phyloP scores from a whole-genome alignment of 1,140 invertebrate genomes.

The Planococcus citri region DNA sequence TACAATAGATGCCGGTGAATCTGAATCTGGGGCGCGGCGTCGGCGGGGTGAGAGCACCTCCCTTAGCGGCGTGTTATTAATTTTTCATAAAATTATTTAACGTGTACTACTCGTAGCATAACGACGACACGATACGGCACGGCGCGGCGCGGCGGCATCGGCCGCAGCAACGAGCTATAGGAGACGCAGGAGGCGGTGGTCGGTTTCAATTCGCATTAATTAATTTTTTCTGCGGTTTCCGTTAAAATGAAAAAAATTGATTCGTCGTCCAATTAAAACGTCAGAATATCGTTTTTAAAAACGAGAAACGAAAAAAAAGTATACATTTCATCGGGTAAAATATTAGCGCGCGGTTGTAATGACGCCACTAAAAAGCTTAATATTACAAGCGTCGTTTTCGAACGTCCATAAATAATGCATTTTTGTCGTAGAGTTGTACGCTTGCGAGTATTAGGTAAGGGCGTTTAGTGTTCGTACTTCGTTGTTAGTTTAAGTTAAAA shows the following conservation, averaged over 20 bases:
- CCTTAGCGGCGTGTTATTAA: conserved; percentile 5
- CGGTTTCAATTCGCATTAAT: not conserved
- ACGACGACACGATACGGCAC: too few species aligned
- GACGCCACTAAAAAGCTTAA: conserved; percentile 2
- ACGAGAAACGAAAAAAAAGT: not conserved
- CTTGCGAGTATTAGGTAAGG: too few species aligned
- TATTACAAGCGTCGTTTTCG: conserved; percentile 6
- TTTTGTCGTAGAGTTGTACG: not conserved
- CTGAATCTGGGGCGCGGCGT: too few species aligned
- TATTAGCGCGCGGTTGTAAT: not conserved
- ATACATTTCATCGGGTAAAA: not conserved
- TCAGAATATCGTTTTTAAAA: not conserved
- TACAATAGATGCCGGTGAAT: too few species aligned
- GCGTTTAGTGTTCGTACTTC: not conserved
- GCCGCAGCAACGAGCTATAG: too few species aligned
- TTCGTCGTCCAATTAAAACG: conserved; percentile 1
- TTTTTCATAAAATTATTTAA: not conserved
- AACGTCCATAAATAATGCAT: conserved; percentile 7
- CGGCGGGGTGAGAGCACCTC: too few species aligned
- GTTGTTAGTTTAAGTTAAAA: conserved; percentile 4
- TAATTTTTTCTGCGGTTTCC: not conserved
- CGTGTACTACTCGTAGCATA: too few species aligned
- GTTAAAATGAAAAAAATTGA: not conserved
- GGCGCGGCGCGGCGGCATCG: too few species aligned
- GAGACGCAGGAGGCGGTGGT: too few species aligned